Evolutionary conservation across 53 echinoderm and acorn worm genomes (phyloP).

Genomic region (Echinometra lucunter): DNA sequence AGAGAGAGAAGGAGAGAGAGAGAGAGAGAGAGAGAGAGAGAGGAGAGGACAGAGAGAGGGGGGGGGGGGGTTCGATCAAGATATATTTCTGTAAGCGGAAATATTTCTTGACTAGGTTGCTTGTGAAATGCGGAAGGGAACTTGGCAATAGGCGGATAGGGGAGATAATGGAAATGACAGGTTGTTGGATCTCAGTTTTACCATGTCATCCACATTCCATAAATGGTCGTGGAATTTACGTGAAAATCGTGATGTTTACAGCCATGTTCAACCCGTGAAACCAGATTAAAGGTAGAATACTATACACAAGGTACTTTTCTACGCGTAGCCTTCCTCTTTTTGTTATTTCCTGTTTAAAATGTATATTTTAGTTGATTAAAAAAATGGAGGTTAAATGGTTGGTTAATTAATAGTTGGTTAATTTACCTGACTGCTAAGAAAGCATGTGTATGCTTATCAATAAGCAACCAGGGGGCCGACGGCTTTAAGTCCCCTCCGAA

Average conservation of each 20-base stretch:
- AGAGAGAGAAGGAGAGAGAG: not conserved
- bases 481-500: no score
- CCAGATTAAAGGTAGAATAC: not conserved
- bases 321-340: not conserved
- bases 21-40: not conserved
- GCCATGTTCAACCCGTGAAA: not conserved
- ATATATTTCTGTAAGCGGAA: not conserved
- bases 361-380: no score
- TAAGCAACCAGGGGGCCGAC: no score
- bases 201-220: slow-evolving; percentile 27
- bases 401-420: no score
- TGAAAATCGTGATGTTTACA: slow-evolving; percentile 36
- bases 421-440: no score
- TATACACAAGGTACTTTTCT: not conserved
- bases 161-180: not conserved
- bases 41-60: not conserved
- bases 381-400: no score
- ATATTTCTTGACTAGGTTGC: not conserved
- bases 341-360: not conserved
- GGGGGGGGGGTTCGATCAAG: not conserved
- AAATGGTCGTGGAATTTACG: slow-evolving; percentile 2
- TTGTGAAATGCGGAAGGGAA: not conserved
- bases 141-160: slow-evolving; percentile 25
- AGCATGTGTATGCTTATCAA: no score
- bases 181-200: not conserved